Conservation (phyloP, 2,888 invertebrate species). For the Eugnorisma glareosa region DNA sequence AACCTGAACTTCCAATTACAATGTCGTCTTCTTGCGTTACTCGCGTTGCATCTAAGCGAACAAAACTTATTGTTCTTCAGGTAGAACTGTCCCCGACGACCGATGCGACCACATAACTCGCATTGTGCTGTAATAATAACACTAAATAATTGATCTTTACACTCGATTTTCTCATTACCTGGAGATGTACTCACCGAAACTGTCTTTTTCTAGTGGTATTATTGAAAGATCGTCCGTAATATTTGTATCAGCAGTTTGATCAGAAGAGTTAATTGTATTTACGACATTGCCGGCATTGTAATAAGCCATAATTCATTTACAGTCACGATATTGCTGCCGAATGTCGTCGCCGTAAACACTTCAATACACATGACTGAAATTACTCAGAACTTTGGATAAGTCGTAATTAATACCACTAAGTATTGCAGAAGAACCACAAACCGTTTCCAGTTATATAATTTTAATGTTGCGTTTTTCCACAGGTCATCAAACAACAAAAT, state of each 20-base stretch:
- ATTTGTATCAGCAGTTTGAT: slow-evolving; percentile 77
- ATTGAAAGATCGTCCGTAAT: slow-evolving; percentile 93
- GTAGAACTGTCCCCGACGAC: slow-evolving; percentile 84
- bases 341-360: slow-evolving; percentile 79
- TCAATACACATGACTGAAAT: slow-evolving; percentile 83
- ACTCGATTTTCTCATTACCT: slow-evolving; percentile 8
- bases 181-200: slow-evolving; percentile 93
- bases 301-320: slow-evolving; percentile 83
- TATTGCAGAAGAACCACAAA: background rate
- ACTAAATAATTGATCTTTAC: slow-evolving; percentile 32
- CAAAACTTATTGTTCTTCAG: slow-evolving; percentile 84
- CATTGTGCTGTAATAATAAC: slow-evolving; percentile 82
- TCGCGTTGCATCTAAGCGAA: slow-evolving; percentile 83
- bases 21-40: slow-evolving; percentile 74
- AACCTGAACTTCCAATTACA: slow-evolving; percentile 86
- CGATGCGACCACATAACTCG: slow-evolving; percentile 86
- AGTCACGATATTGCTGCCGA: slow-evolving; percentile 72
- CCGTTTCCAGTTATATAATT: slow-evolving; percentile 1
- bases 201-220: slow-evolving; percentile 96
- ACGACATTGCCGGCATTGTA: slow-evolving; percentile 79
- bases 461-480: slow-evolving; percentile 7
- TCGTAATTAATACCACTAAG: slow-evolving; percentile 16
- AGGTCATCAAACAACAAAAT: slow-evolving; percentile 10
- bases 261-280: slow-evolving; percentile 72
- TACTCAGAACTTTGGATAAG: slow-evolving; percentile 31